These are phyloP conservation scores for Phrynocephalus forsythii DNA, from an alignment of 2,797 vertebrate species.

Conservation along the genomic window DNA sequence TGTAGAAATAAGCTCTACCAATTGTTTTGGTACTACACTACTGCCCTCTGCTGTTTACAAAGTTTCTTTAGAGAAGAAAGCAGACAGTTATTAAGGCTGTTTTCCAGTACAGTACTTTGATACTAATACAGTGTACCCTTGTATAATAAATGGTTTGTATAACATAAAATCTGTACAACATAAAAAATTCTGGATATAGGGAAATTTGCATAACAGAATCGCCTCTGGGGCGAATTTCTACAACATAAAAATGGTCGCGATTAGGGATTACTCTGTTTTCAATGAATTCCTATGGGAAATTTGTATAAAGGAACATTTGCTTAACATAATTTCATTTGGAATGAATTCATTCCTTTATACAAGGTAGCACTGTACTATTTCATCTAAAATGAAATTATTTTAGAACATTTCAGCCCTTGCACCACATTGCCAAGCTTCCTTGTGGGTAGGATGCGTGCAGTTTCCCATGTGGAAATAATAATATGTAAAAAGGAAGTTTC, in stretches of 20 bases:
- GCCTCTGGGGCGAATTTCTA: too few relatives aligned
- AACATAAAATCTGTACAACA: too few relatives aligned
- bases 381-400: neutral
- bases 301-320: too few relatives aligned
- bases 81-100: neutral
- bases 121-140: neutral
- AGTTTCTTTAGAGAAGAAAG: slow-evolving; percentile 29
- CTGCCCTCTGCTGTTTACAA: neutral
- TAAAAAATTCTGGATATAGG: too few relatives aligned
- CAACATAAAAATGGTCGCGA: too few relatives aligned
- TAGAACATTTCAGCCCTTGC: neutral
- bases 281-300: too few relatives aligned
- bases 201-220: too few relatives aligned
- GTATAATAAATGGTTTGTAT: too few relatives aligned
- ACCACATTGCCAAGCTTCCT: neutral
- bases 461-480: neutral
- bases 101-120: neutral
- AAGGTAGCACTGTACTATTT: too few relatives aligned
- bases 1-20: neutral
- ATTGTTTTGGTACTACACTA: neutral
- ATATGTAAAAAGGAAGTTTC: neutral
- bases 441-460: neutral
- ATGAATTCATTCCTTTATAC: too few relatives aligned
- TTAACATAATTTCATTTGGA: too few relatives aligned
- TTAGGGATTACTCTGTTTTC: too few relatives aligned